Evolutionary conservation across 2,888 invertebrate genomes (phyloP), one percentile per base, ranked within the genome.

Genomic region (Parthenolecanium corni): DNA sequence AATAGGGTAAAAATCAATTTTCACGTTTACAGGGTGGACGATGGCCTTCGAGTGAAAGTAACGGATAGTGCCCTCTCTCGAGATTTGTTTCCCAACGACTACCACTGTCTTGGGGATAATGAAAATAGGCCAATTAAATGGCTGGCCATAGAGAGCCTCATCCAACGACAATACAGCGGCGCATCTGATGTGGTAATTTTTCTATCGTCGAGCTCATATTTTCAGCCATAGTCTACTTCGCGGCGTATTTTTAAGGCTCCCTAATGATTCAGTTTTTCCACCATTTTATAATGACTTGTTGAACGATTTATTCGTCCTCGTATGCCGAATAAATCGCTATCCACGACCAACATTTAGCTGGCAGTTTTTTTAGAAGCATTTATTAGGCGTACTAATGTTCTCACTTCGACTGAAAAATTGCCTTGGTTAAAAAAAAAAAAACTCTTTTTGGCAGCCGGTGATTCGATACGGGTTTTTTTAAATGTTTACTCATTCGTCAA

Each of bases 121-220:
- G 92, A 93, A 73, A 91, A 91, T 74, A 79, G 93, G 64, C 93
- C 95, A 1, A 84, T 95, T 67, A 93, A 92, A 76, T 95, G 94
- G 94, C 81, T 94, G 79, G 86, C 94, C 1, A 79, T 90, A 44
- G 95, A 95, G 75, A 85, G 88, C 36, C 76, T 92, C 65, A 79
- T 86, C 63, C 85, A 86, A 71, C 83, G 85, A 70, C 83, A 86
- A 71, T 93, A 88, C 73, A 85, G 86, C 65, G 84, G 85, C 53
- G 85, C 90, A 64, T 88, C 91, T 58, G 95, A 96, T 77, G 89
- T 93, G 80, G 91, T 90, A 76, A 80, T 31, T 31, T 31, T 31
- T 9, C 4, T 31, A 6, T 31, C 31, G 31, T 6, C 31, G 31
- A 6, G 9, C 31, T 31, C 31, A 31, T 31, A 31, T 31, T 31